Evolutionary conservation across 2,888 invertebrate species (phyloP).

Genomic region (Caenorhabditis auriculariae): DNA sequence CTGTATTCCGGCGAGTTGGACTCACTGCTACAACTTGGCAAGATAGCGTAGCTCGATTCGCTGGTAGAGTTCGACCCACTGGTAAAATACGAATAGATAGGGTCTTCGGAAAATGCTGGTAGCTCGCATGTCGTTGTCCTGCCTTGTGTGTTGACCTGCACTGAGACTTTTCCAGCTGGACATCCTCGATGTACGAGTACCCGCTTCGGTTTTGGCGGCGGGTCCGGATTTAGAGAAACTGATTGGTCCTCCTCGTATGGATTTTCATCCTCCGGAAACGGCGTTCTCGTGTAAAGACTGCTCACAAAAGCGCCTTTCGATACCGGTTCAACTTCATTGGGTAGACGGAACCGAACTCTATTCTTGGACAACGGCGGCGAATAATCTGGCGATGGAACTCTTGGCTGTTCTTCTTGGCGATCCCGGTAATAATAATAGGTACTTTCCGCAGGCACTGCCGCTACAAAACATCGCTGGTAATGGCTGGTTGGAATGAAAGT

Average conservation of each 20-base stretch:
- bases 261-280: too few species aligned
- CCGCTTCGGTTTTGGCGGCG: too few species aligned
- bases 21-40: not conserved
- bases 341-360: constrained; percentile 31
- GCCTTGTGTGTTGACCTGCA: too few species aligned
- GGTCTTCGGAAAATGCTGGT: too few species aligned
- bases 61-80: not conserved
- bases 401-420: constrained; percentile 7
- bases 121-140: too few species aligned
- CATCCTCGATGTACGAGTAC: too few species aligned
- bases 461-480: too few species aligned
- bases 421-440: constrained; percentile 24
- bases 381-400: constrained; percentile 31
- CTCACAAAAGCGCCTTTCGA: constrained; percentile 24
- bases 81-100: not conserved
- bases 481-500: constrained; percentile 16
- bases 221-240: constrained; percentile 18
- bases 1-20: too few species aligned
- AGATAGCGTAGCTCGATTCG: not conserved
- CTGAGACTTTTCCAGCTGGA: too few species aligned
- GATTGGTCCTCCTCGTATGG: constrained; percentile 14
- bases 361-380: constrained; percentile 34
- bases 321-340: constrained; percentile 15
- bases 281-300: constrained; percentile 1
- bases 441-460: constrained; percentile 18